Evolutionary conservation across 1,140 invertebrate genomes (phyloP).

Genomic region (Drosophila saltans): DNA sequence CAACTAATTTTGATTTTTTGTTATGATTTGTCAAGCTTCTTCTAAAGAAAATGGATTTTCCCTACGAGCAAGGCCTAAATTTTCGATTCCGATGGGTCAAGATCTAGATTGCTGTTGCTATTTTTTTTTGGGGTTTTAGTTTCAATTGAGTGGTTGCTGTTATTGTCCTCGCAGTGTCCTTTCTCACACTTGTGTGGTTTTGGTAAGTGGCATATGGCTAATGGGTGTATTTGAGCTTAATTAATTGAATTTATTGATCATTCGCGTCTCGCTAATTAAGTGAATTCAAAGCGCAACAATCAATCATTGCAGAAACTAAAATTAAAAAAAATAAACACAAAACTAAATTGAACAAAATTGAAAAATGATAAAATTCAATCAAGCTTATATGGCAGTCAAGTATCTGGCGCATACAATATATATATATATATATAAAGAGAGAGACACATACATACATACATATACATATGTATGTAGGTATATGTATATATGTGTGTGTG

Average conservation of each 20-base stretch:
- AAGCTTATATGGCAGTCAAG: slow-evolving; percentile 77
- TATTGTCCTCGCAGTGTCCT: not conserved
- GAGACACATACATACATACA: slow-evolving; percentile 31
- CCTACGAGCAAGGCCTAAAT: not conserved
- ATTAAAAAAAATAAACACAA: slow-evolving; percentile 28
- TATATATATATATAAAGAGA: slow-evolving; percentile 21
- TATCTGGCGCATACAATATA: slow-evolving; percentile 65
- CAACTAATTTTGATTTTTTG: not conserved
- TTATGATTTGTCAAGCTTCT: not conserved
- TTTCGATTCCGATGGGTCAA: not conserved
- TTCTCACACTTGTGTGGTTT: slow-evolving; percentile 5
- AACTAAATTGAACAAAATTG: slow-evolving; percentile 41
- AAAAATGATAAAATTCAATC: slow-evolving; percentile 36
- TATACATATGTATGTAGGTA: slow-evolving; percentile 33
- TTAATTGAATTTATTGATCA: slow-evolving; percentile 46
- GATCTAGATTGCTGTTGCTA: no score
- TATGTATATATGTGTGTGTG: slow-evolving; percentile 27
- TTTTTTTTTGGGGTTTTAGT: not conserved
- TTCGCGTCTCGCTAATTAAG: slow-evolving; percentile 75
- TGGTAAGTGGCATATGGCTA: not conserved
- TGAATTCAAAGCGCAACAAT: slow-evolving; percentile 78
- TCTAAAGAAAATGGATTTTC: slow-evolving; percentile 1
- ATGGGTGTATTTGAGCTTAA: slow-evolving; percentile 12
- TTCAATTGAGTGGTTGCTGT: not conserved
- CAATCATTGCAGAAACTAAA: slow-evolving; percentile 46